These are phyloP conservation scores for Electrophaes corylata DNA, from an alignment of 2,888 invertebrate species.

Conservation along the genomic window DNA sequence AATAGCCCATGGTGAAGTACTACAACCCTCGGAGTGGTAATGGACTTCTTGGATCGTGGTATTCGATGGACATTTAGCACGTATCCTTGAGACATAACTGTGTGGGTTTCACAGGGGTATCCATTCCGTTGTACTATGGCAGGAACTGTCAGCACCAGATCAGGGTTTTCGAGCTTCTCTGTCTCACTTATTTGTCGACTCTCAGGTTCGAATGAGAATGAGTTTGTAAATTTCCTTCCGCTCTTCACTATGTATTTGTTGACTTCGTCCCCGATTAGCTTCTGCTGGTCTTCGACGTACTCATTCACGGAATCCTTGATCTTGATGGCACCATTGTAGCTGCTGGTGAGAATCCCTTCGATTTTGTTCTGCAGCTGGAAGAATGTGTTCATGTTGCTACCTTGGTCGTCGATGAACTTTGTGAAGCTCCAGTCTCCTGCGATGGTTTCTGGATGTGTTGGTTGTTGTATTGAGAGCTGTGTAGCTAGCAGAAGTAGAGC, in stretches of 20 bases:
- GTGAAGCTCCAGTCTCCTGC: slow-evolving; percentile 20
- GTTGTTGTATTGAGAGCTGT: slow-evolving; percentile 19
- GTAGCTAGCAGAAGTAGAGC: slow-evolving; percentile 20
- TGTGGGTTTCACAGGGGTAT: slow-evolving; percentile 89
- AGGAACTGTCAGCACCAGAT: slow-evolving; percentile 64
- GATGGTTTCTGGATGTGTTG: background rate
- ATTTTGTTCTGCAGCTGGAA: slow-evolving; percentile 51
- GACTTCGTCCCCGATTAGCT: slow-evolving; percentile 56
- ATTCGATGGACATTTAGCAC: slow-evolving; percentile 92
- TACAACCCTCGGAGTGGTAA: slow-evolving; percentile 65
- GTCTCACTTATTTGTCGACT: slow-evolving; percentile 39
- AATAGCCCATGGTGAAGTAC: slow-evolving; percentile 93
- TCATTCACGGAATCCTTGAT: slow-evolving; percentile 57
- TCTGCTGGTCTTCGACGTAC: slow-evolving; percentile 62
- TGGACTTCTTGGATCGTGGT: slow-evolving; percentile 78
- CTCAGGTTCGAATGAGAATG: slow-evolving; percentile 54
- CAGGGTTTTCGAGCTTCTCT: slow-evolving; percentile 60
- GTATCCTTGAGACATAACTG: slow-evolving; percentile 91
- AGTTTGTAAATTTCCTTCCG: slow-evolving; percentile 55
- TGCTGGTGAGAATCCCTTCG: slow-evolving; percentile 50
- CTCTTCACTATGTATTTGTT: slow-evolving; percentile 59
- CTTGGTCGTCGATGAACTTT: slow-evolving; percentile 37
- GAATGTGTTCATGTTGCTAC: slow-evolving; percentile 38
- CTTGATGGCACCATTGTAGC: slow-evolving; percentile 45
- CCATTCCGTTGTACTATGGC: slow-evolving; percentile 80